phyloP scores from a whole-genome alignment of 2,888 invertebrate genomes.

The Diplolepis rosae region DNA sequence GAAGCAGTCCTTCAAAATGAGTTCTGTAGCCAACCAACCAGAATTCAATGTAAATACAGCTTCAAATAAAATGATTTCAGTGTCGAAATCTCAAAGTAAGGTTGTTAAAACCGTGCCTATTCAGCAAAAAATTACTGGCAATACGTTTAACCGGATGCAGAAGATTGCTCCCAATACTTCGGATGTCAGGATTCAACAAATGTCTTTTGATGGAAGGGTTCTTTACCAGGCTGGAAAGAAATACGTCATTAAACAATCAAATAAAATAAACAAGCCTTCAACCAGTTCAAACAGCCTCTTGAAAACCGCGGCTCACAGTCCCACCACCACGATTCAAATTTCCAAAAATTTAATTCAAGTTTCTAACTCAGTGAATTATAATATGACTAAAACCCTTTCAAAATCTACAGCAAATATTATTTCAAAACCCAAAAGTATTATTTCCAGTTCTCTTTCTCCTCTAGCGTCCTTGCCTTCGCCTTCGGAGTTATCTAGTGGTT shows the following conservation, averaged over 20 bases:
- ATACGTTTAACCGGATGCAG: background rate
- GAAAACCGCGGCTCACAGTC: background rate
- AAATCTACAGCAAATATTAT: background rate
- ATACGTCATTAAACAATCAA: conserved; percentile 47
- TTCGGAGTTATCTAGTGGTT: conserved; percentile 49
- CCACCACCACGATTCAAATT: no score
- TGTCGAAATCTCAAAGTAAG: no score
- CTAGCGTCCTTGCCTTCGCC: conserved; percentile 44
- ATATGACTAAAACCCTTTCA: background rate
- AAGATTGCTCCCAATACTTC: background rate
- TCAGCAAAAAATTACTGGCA: background rate
- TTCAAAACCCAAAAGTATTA: background rate
- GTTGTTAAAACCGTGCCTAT: background rate
- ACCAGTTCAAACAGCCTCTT: background rate
- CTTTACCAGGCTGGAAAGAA: conserved; percentile 57
- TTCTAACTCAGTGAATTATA: background rate
- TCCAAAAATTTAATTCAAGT: no score
- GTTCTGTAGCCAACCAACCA: no score
- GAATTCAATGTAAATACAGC: no score
- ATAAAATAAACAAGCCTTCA: background rate
- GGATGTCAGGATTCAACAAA: conserved; percentile 26
- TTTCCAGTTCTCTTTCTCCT: conserved; percentile 7
- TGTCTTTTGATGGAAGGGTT: conserved; percentile 46
- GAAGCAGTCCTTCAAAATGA: no score
- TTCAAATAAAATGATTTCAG: no score